phyloP scores from a whole-genome alignment of 2,113 vertebrate species.

The Gavia stellata region DNA sequence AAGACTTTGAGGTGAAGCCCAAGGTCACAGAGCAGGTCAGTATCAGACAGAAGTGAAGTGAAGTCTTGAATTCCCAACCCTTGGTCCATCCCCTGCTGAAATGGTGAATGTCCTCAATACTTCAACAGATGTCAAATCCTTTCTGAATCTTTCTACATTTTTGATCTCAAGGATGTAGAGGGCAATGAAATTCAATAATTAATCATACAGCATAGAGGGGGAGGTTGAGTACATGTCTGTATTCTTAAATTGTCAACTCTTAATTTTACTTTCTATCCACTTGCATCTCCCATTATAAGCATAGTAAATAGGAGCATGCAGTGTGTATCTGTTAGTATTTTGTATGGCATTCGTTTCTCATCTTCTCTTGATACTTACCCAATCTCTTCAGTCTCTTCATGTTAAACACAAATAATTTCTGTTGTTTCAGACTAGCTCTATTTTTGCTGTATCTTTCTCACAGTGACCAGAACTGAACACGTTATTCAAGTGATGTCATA shows the following conservation, averaged over 20 bases:
- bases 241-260: not conserved
- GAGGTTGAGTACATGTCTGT: not conserved
- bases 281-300: not conserved
- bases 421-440: not conserved
- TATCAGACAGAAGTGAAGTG: not conserved
- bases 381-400: not conserved
- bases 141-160: not conserved
- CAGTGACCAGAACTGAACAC: not conserved
- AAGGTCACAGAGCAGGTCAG: not conserved
- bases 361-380: not conserved
- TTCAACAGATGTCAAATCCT: not conserved
- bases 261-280: not conserved
- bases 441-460: not conserved
- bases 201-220: not conserved
- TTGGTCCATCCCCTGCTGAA: not conserved
- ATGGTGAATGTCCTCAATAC: not conserved
- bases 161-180: not conserved
- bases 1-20: not conserved
- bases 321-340: not conserved
- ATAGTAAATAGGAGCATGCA: not conserved
- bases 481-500: not conserved
- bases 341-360: not conserved
- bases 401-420: not conserved
- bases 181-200: not conserved
- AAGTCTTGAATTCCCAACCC: not conserved